phyloP scores from a whole-genome alignment of 2,797 vertebrate species.

The Pelochelys cantorii region DNA sequence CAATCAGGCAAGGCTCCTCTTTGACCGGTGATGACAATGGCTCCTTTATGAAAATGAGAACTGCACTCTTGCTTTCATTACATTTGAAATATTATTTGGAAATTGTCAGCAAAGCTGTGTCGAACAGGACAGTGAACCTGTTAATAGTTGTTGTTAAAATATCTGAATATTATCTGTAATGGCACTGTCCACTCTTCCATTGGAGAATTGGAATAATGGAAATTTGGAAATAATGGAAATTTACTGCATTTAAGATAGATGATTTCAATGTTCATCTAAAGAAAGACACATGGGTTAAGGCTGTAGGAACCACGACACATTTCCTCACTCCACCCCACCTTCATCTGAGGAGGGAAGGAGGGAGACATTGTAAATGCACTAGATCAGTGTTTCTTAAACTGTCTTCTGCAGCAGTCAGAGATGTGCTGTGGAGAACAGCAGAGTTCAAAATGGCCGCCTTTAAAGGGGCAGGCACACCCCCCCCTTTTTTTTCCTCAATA shows the following conservation, averaged over 20 bases:
- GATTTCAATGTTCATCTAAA: not conserved
- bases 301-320: not conserved
- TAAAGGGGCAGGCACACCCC: no score
- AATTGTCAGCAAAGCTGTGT: constrained; percentile 45
- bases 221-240: not conserved
- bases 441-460: no score
- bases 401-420: no score
- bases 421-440: no score
- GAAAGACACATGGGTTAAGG: not conserved
- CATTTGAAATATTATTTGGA: constrained; percentile 41
- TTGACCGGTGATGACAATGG: constrained; percentile 41
- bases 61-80: constrained; percentile 63
- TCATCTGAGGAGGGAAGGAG: not conserved
- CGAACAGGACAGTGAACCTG: not conserved
- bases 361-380: not conserved
- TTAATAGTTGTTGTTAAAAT: constrained; percentile 21
- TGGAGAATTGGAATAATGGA: constrained; percentile 64
- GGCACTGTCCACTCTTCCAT: constrained; percentile 49
- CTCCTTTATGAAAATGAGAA: constrained; percentile 34
- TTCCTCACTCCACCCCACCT: not conserved
- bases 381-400: not conserved
- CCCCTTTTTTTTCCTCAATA: no score
- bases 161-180: constrained; percentile 62
- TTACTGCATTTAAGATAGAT: constrained; percentile 43
- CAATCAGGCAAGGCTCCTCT: not conserved